A percentile compares a stretch with the other conserved stretches of the same genome.
Evolutionary conservation across 2,888 invertebrate species (phyloP).

Genomic region (Glyphotaelius pellucidus): DNA sequence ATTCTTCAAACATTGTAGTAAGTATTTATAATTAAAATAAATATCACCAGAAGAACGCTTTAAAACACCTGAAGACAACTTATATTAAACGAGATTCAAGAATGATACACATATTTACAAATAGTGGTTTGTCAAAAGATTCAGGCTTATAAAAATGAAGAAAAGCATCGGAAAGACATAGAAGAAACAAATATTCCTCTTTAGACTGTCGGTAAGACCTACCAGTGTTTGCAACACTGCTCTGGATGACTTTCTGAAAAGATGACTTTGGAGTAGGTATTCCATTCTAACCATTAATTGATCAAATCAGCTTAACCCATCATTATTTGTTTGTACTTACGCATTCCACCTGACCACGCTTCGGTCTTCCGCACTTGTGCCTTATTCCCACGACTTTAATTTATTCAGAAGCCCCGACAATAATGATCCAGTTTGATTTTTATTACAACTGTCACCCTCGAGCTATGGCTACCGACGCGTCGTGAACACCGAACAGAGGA

Average conservation of each 20-base stretch:
- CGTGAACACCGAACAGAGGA: not conserved
- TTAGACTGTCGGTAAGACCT: not conserved
- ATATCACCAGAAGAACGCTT: not conserved
- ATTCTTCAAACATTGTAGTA: not conserved
- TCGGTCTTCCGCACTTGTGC: not conserved
- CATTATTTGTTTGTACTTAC: not conserved
- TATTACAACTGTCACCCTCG: slow-evolving; percentile 29
- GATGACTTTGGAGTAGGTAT: no score
- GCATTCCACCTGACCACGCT: not conserved
- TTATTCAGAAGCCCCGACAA: not conserved
- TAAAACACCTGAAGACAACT: no score
- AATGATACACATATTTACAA: not conserved
- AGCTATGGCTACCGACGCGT: slow-evolving; percentile 28
- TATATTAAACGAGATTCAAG: not conserved
- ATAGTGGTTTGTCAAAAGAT: not conserved
- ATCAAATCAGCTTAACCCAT: not conserved
- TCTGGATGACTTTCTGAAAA: no score
- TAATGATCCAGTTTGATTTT: not conserved
- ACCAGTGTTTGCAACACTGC: not conserved
- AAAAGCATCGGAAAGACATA: not conserved
- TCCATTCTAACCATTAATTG: not conserved
- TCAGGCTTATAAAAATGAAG: not conserved
- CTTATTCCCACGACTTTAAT: not conserved
- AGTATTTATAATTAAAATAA: not conserved
- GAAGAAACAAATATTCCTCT: not conserved